Evolutionary conservation across 2,888 invertebrate genomes (phyloP), one percentile per base, ranked within the genome.

Genomic region (Labia minor): DNA sequence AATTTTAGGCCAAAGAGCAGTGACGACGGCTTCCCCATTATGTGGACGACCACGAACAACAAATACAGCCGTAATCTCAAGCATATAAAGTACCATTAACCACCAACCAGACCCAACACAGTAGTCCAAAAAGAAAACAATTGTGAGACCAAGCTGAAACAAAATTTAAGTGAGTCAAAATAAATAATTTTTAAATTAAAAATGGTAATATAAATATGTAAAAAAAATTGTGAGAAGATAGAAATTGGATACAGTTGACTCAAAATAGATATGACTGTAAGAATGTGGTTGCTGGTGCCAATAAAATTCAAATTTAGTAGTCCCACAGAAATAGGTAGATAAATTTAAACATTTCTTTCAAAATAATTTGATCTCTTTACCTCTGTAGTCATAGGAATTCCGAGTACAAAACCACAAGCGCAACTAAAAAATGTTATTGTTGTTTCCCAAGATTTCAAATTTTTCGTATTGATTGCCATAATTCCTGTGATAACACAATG

Each of bases 401-500:
- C 92, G 49, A 92, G 77, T 8, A 92, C 82, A 68, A 93, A 85
- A 6, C 90, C 93, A 68, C 89, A 85, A 0, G 90, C 86, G 73
- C 93, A 94, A 73, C 90, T 87, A 72, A 90, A 85, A 76, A 91
- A 90, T 0, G 90, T 90, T 69, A 91, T 88, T 4, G 88, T 88
- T 0, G 89, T 89, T 77, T 90, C 89, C 89, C 90, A 90, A 0
- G 86, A 81, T 72, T 85, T 84, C 71, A 93, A 77, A 69, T 84
- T 81, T 75, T 84, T 81, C n/a, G 86, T 79, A 78, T 89, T 86
- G 76, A 92, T 82, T 61, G 91, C 83, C 84, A 92, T 85, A 65
- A 94, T 83, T 1, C 92, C 91, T 19, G 90, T 88, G 69, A 93
- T 89, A 66, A 94, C 90, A 74, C 91, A 91, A 75, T 93, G 92